Base-by-base conservation (phyloP, 2,113 vertebrate species). In the Phyllopteryx taeniolatus region DNA sequence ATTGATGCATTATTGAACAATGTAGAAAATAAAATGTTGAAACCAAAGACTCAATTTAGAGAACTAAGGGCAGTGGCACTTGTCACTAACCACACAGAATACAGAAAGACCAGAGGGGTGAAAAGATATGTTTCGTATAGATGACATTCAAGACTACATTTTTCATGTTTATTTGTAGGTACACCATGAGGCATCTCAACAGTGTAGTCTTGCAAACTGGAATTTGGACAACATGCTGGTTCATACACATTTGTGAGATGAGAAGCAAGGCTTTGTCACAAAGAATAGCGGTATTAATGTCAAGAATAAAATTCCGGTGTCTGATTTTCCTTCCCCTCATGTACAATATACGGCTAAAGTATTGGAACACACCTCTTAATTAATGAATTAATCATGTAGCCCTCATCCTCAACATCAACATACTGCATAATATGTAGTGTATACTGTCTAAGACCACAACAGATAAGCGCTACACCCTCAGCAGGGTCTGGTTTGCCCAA, bases 11-110 rank as follows among this genome's bases (percentile, higher is more conserved):
- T 78, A 68, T 73, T 75, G 71, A 80, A 83, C 83, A 83, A 77
- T 83, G 70, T 49, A 67, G 19, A 42, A 71, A 69, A 81, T 80
- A 79, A 77, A 73, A 78, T 80, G 82, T 86, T 74, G 27, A 79
- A 84, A 81, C 79, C 84, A 79, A 79, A 83, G 87, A 81, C 76
- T 85, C 77, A 80, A 85, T 88, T 86, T 87, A 72, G 74, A 74
- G 84, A 86, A 86, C 81, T 87, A 89, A 77, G 44, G 71, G 71
- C 79, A 73, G 73, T 80, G 83, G 84, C 79, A 80, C 76, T 77
- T 68, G 82, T 74, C 27, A 17, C 80, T 79, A 68, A 83, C 85
- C 81, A 83, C 77, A 27, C 27, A 76, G 20, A 22, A n/a, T 14
- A 13, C 77, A 74, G 78, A 71, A 80, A 81, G 71, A 74, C 72